Conservation (phyloP, 2,113 vertebrate species). For the Brachyistius frenatus region DNA sequence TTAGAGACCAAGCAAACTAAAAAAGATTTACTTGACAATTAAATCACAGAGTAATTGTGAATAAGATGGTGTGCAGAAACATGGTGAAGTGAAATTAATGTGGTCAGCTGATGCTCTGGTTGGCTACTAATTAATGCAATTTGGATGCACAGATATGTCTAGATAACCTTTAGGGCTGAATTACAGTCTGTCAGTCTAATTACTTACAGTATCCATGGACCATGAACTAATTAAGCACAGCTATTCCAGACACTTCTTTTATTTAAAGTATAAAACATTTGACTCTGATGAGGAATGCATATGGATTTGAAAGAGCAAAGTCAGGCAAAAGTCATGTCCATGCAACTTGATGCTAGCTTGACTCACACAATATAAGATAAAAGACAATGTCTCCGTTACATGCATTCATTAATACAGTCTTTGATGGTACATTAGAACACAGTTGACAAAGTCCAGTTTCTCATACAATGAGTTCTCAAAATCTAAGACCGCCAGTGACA, state of each 20-base stretch:
- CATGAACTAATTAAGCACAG: slow-evolving; percentile 47
- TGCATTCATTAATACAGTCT: neutral
- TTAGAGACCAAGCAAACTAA: neutral
- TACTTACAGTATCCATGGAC: slow-evolving; percentile 23
- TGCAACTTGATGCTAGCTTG: neutral
- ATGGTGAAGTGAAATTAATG: neutral
- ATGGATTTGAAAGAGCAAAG: neutral
- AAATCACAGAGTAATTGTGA: neutral
- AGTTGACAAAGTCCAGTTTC: neutral
- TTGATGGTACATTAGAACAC: neutral
- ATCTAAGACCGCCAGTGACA: too few relatives aligned
- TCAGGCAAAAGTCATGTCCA: neutral
- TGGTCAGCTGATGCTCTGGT: neutral
- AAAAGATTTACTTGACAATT: neutral
- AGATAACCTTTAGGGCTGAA: slow-evolving; percentile 42
- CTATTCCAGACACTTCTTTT: slow-evolving; percentile 21
- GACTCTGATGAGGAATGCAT: neutral
- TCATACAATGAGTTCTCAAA: too few relatives aligned
- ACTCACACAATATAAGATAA: neutral
- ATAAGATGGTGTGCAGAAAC: neutral
- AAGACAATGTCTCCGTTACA: neutral
- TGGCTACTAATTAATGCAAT: slow-evolving; percentile 18
- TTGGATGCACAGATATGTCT: slow-evolving; percentile 6
- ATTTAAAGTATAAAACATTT: slow-evolving; percentile 19
- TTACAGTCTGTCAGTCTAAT: slow-evolving; percentile 55